Evolutionary conservation across 2,797 vertebrate species (phyloP).

Genomic region (Pangasius djambal): DNA sequence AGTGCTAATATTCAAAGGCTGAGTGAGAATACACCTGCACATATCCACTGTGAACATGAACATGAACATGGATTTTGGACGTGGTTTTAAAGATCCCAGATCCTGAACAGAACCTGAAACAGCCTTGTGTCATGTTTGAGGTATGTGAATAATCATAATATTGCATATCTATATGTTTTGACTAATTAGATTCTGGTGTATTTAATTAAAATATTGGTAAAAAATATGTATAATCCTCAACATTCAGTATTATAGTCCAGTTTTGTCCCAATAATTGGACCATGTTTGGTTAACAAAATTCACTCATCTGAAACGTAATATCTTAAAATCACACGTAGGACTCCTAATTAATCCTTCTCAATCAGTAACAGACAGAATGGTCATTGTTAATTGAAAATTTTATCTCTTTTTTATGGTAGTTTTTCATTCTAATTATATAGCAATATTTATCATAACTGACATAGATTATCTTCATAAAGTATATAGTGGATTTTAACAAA

Average conservation of each 20-base stretch:
- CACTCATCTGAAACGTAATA: neutral
- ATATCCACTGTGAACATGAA: constrained; percentile 25
- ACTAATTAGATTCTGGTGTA: constrained; percentile 24
- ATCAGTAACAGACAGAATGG: constrained; percentile 8
- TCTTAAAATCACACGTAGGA: neutral
- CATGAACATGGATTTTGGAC: constrained; percentile 54
- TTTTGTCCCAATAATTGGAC: constrained; percentile 7
- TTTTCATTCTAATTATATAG: constrained; percentile 6
- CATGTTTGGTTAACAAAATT: constrained; percentile 3
- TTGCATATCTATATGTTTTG: constrained; percentile 57
- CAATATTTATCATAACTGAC: neutral
- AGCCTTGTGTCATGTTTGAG: constrained; percentile 57
- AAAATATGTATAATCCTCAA: constrained; percentile 38
- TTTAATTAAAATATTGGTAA: constrained; percentile 32
- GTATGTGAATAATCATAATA: constrained; percentile 57
- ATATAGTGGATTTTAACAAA: neutral
- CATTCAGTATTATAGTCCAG: constrained; percentile 38
- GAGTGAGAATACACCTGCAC: constrained; percentile 36
- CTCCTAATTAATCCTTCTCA: neutral
- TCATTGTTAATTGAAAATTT: constrained; percentile 3
- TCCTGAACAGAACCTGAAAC: constrained; percentile 46
- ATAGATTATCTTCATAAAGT: constrained; percentile 15
- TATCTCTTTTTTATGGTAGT: neutral
- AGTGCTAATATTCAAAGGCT: constrained; percentile 60
- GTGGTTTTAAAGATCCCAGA: constrained; percentile 49